Evolutionary conservation across 64 coral and sea anemone genomes (phyloP).

Genomic region (Pocillopora verrucosa): DNA sequence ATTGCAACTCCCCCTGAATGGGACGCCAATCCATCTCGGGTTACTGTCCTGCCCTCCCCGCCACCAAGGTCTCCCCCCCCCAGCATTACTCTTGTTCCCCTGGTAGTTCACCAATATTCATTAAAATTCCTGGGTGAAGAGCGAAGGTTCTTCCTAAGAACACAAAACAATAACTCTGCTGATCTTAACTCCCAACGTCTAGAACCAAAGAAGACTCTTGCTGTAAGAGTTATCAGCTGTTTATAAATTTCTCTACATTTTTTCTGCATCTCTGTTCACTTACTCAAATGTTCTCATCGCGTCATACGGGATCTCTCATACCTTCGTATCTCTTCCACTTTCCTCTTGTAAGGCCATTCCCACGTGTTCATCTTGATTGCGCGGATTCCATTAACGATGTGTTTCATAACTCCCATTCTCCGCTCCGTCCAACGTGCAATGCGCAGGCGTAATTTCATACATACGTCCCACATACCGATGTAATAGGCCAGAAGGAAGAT

Average conservation of each 20-base stretch:
- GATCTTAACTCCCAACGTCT: no score
- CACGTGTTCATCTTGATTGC: conserved; percentile 89
- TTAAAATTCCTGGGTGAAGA: no score
- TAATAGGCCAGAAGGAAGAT: conserved; percentile 82
- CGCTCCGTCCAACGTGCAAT: conserved; percentile 55
- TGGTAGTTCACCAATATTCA: no score
- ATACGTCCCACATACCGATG: conserved; percentile 93
- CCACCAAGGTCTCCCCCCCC: no score
- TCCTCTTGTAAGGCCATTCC: conserved; percentile 74
- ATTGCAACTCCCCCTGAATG: no score
- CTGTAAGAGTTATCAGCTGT: no score
- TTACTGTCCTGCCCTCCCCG: no score
- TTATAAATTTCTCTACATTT: background rate
- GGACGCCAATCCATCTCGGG: no score
- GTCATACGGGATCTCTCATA: background rate
- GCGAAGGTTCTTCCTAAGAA: no score
- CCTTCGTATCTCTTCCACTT: conserved; percentile 65
- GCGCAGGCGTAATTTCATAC: conserved; percentile 64
- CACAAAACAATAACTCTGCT: no score
- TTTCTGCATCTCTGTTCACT: background rate
- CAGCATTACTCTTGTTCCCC: no score
- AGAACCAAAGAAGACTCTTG: no score
- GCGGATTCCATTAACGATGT: conserved; percentile 64
- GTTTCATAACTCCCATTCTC: conserved; percentile 66
- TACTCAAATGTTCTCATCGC: background rate